A percentile compares a stretch with the other conserved stretches of the same genome.
Evolutionary conservation across 2,888 invertebrate species (phyloP).

Genomic region (Abscondita cerata): DNA sequence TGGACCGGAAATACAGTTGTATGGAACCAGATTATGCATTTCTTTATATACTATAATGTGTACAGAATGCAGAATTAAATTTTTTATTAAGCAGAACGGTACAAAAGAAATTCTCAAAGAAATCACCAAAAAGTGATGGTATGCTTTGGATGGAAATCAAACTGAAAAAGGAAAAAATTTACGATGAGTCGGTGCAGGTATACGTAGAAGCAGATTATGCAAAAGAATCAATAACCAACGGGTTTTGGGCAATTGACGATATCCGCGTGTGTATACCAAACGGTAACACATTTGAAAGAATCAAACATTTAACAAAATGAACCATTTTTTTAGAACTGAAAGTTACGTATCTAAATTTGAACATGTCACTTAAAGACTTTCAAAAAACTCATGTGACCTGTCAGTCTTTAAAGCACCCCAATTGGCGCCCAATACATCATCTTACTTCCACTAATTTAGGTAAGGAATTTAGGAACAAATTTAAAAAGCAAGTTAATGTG

Average conservation of each 20-base stretch:
- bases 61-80: conserved; percentile 48
- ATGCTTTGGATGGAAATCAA: conserved; percentile 49
- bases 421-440: conserved; percentile 34
- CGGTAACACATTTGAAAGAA: conserved; percentile 42
- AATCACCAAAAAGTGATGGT: conserved; percentile 19
- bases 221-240: conserved; percentile 32
- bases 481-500: too few relatives aligned
- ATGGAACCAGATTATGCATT: conserved; percentile 49
- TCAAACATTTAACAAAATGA: background rate
- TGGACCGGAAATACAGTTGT: conserved; percentile 48
- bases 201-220: conserved; percentile 51
- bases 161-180: conserved; percentile 48
- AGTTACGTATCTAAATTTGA: conserved; percentile 16
- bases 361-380: conserved; percentile 1
- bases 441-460: conserved; percentile 19
- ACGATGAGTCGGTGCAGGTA: conserved; percentile 46
- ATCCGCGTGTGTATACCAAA: conserved; percentile 52
- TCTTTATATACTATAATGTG: conserved; percentile 50
- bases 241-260: conserved; percentile 55
- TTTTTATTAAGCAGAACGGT: conserved; percentile 45
- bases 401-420: conserved; percentile 30
- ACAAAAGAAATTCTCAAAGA: conserved; percentile 30
- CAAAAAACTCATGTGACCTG: conserved; percentile 31
- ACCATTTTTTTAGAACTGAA: conserved; percentile 23
- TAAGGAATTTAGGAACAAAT: too few relatives aligned